These are phyloP conservation scores for Neocrepidodera transversa DNA, from an alignment of 2,888 invertebrate species.

Conservation along the genomic window DNA sequence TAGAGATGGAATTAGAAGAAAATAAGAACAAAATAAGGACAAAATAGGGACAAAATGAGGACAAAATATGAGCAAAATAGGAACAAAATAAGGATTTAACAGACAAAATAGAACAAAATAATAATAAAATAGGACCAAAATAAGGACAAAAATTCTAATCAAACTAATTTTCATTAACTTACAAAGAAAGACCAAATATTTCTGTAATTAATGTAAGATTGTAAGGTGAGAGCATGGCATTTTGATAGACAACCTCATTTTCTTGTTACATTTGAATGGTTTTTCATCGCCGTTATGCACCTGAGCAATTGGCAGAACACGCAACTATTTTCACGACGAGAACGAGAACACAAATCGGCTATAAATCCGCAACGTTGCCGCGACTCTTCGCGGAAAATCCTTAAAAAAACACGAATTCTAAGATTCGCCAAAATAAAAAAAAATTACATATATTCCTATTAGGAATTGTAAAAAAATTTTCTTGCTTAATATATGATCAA, in stretches of 20 bases:
- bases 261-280: constrained; percentile 13
- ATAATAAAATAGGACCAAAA: too few species aligned
- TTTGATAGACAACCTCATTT: constrained; percentile 15
- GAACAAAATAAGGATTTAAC: too few species aligned
- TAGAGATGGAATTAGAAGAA: too few species aligned
- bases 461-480: too few species aligned
- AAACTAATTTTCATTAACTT: background rate
- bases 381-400: background rate
- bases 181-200: background rate
- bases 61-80: too few species aligned
- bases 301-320: constrained; percentile 5
- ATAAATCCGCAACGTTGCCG: constrained; percentile 14
- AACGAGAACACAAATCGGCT: constrained; percentile 8
- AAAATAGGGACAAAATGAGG: too few species aligned
- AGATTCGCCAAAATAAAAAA: too few species aligned
- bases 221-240: constrained; percentile 4
- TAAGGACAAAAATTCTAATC: too few species aligned
- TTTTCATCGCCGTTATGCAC: constrained; percentile 16
- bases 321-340: constrained; percentile 11
- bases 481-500: too few species aligned
- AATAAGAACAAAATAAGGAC: too few species aligned
- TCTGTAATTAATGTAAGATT: background rate
- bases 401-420: background rate
- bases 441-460: too few species aligned
- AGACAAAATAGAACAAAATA: too few species aligned